phyloP scores from a whole-genome alignment of 2,888 invertebrate species.

The Rhimphoctona megacephalus region DNA sequence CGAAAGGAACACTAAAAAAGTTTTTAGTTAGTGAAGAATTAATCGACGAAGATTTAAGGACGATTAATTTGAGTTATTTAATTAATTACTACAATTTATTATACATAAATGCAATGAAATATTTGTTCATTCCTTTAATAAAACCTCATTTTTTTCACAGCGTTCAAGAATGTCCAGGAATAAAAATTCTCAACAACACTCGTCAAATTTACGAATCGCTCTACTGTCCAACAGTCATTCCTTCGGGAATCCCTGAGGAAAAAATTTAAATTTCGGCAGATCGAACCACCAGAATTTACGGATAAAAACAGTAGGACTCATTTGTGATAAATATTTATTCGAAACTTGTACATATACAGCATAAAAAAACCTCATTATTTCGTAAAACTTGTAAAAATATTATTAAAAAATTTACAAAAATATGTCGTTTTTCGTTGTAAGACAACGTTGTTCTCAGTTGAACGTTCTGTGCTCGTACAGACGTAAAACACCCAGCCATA shows the following conservation, averaged over 20 bases:
- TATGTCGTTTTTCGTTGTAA: conserved; percentile 41
- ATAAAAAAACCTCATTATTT: conserved; percentile 31
- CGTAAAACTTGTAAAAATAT: conserved; percentile 42
- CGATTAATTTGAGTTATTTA: background rate
- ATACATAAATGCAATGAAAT: background rate
- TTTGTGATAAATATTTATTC: conserved; percentile 60
- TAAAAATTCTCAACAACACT: conserved; percentile 58
- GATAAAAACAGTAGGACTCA: background rate
- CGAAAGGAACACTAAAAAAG: background rate
- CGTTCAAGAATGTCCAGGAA: conserved; percentile 56
- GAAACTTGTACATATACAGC: conserved; percentile 49
- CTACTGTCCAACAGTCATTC: conserved; percentile 63
- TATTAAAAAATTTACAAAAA: conserved; percentile 64
- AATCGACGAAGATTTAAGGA: background rate
- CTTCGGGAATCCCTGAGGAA: conserved; percentile 2
- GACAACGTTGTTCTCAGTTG: conserved; percentile 68
- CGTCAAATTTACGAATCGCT: conserved; percentile 11
- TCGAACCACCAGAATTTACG: background rate
- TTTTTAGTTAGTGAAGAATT: background rate
- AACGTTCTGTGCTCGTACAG: conserved; percentile 76
- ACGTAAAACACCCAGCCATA: conserved; percentile 76
- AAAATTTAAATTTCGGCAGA: background rate
- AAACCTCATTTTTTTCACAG: conserved; percentile 50
- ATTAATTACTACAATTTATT: background rate
- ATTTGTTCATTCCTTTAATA: background rate